These are phyloP conservation scores for Calliopsis andreniformis DNA, from an alignment of 1,140 invertebrate genomes.

Conservation along the genomic window DNA sequence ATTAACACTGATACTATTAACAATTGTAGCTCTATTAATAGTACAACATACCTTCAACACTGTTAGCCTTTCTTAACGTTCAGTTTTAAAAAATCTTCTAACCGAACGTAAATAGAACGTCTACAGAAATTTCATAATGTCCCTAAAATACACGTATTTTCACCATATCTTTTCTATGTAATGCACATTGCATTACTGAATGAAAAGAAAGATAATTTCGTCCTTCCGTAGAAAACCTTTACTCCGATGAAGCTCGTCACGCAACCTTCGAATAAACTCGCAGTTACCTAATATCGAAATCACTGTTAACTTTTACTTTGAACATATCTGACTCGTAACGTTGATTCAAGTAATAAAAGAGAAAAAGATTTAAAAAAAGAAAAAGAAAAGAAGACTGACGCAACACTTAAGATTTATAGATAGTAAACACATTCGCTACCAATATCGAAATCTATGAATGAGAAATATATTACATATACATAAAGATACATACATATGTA, in stretches of 20 bases:
- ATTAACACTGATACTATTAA: too few relatives aligned
- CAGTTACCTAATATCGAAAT: constrained; percentile 25
- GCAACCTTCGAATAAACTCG: constrained; percentile 1
- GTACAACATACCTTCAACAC: too few relatives aligned
- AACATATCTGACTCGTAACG: constrained; percentile 48
- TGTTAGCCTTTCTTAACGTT: too few relatives aligned
- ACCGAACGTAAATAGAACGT: too few relatives aligned
- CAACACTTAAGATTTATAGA: constrained; percentile 35
- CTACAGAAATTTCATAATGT: too few relatives aligned
- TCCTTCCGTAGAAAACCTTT: neutral
- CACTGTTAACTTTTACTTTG: constrained; percentile 22
- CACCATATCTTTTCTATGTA: neutral
- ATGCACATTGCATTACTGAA: too few relatives aligned
- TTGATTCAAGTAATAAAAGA: constrained; percentile 54
- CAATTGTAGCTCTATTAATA: too few relatives aligned
- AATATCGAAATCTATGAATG: too few relatives aligned
- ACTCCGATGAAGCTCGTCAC: neutral
- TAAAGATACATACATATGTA: too few relatives aligned
- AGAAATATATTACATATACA: too few relatives aligned
- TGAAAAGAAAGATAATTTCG: neutral
- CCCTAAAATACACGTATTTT: too few relatives aligned
- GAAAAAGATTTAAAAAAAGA: constrained; percentile 19
- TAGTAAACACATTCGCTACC: constrained; percentile 32
- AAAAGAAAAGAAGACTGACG: constrained; percentile 53
- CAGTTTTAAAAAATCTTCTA: too few relatives aligned